Evolutionary conservation across 2,797 vertebrate genomes (phyloP), one percentile per base, ranked within the genome.

Genomic region (Urophycis tenuis): DNA sequence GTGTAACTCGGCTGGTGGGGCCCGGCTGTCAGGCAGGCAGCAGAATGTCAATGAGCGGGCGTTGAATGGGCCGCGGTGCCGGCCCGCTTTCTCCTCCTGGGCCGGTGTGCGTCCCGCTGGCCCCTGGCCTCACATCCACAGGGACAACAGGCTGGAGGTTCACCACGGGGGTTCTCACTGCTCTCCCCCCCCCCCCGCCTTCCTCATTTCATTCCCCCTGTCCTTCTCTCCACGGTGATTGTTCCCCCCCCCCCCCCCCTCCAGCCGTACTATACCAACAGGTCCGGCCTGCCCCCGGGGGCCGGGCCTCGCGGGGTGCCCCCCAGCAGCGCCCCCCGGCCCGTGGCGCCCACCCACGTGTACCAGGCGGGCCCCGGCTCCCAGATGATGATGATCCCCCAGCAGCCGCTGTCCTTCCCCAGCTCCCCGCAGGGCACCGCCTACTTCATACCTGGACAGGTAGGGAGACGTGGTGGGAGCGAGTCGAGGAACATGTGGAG

Each of bases 341-440:
- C 95, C 32, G 96, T 97, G 89, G 94, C 95, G 17, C 93, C 97
- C 86, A 89, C 96, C 79, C 96, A 98, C 81, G 95, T 98, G 80
- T 98, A 98, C 93, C 93, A 92, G 85, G 89, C 95, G 0, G 93
- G 85, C 77, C 91, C 95, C 77, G 94, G 95, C 88, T 97, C 97
- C 89, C 96, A 96, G 91, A 95, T 98, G 94, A 96, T 98, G 96
- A 96, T 99, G 96, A 98, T 98, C 89, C 94, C 96, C 60, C 90
- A 92, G 45, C 97, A 96, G 87, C 94, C 94, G 88, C 90, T 97
- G 85, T 92, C 95, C 84, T 97, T 97, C 87, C 86, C 95, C 82
- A 94, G 92, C 90, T 95, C 96, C 10, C 87, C 90, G 77, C 96
- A 96, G 90, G 95, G 94, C 85, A 93, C 95, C 19, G 85, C 93